These are phyloP conservation scores for Phalacrocorax brasilianus DNA, from an alignment of 2,113 vertebrate species.

Conservation along the genomic window DNA sequence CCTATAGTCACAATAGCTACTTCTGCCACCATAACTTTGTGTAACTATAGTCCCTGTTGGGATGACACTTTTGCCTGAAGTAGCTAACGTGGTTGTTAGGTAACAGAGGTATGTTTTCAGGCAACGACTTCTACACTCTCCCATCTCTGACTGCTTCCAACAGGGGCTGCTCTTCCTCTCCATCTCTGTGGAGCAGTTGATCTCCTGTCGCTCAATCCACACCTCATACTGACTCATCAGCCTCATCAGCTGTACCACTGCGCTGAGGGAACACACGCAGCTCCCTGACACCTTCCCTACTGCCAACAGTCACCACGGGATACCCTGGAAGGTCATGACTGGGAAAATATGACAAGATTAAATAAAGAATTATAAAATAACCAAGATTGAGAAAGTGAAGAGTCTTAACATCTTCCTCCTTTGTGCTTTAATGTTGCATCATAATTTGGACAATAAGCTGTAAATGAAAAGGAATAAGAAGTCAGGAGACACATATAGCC, in stretches of 20 bases:
- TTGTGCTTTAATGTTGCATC: neutral
- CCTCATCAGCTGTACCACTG: neutral
- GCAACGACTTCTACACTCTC: neutral
- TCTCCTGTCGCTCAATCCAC: neutral
- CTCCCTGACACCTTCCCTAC: neutral
- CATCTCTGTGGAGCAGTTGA: neutral
- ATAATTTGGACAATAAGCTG: neutral
- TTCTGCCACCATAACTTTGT: neutral
- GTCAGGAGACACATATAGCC: neutral
- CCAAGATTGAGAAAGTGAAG: neutral
- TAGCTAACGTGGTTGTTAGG: accelerated
- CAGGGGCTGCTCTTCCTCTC: neutral
- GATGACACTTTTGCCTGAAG: neutral
- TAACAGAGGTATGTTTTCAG: neutral
- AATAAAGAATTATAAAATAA: neutral
- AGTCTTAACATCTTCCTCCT: neutral
- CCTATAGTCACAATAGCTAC: neutral
- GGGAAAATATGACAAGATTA: neutral
- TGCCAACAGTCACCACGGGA: neutral
- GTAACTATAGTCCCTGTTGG: neutral
- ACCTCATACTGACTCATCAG: neutral
- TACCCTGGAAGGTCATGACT: neutral
- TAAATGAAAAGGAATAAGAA: neutral
- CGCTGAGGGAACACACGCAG: neutral
- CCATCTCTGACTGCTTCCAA: neutral